Evolutionary conservation across 2,113 vertebrate species (phyloP).

Genomic region (Tragelaphus buxtoni): DNA sequence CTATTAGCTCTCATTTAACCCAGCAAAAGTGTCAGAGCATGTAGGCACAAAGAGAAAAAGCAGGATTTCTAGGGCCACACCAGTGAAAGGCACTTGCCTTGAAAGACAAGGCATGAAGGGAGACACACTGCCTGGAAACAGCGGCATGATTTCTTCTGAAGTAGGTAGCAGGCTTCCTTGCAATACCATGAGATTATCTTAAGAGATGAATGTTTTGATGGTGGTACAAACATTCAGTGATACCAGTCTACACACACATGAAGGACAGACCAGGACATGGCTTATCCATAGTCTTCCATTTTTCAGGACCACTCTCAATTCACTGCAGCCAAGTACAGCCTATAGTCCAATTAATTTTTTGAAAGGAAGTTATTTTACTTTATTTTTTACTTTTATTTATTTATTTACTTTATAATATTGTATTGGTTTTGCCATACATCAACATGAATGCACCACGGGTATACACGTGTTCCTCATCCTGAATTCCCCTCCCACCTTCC

Average conservation of each 20-base stretch:
- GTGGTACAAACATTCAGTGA: neutral
- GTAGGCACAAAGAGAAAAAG: neutral
- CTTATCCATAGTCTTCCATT: neutral
- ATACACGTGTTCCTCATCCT: no score
- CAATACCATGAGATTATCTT: neutral
- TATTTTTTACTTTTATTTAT: no score
- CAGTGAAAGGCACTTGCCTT: neutral
- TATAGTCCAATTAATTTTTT: neutral
- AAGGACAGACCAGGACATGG: neutral
- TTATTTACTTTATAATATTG: no score
- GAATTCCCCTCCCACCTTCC: no score
- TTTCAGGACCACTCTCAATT: neutral
- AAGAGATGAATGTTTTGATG: neutral
- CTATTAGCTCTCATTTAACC: neutral
- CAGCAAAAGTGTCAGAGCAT: neutral
- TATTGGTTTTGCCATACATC: no score
- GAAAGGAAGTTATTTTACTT: neutral
- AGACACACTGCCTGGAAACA: neutral
- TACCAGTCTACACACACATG: neutral
- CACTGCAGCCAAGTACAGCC: neutral
- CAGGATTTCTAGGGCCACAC: neutral
- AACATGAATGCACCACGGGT: no score
- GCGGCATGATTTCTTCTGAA: neutral
- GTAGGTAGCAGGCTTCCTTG: neutral
- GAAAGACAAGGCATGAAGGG: neutral